Evolutionary conservation across 2,797 vertebrate genomes (phyloP).

Genomic region (Trematomus bernacchii): DNA sequence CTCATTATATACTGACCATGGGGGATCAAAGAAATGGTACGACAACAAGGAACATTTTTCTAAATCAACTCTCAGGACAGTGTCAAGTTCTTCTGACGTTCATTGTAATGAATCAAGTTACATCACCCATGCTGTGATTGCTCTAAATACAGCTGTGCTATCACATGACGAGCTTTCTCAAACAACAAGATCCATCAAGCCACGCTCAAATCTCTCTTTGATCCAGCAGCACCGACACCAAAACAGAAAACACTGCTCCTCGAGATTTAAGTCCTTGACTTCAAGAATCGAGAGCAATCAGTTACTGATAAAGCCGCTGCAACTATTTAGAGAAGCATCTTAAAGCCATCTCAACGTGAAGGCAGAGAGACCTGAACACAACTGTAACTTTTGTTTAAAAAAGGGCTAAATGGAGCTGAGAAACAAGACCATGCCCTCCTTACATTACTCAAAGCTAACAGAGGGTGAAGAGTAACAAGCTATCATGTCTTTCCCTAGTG

Average conservation of each 20-base stretch:
- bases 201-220: slow-evolving; percentile 32
- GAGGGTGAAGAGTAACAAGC: slow-evolving; percentile 62
- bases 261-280: slow-evolving; percentile 26
- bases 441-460: slow-evolving; percentile 67
- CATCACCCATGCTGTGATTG: slow-evolving; percentile 16
- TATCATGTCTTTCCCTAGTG: slow-evolving; percentile 62
- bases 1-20: slow-evolving; percentile 35
- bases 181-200: slow-evolving; percentile 47
- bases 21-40: slow-evolving; percentile 2
- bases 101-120: slow-evolving; percentile 19
- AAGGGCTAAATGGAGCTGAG: slow-evolving; percentile 50
- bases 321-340: slow-evolving; percentile 40
- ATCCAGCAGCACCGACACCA: slow-evolving; percentile 25
- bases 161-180: slow-evolving; percentile 42
- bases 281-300: slow-evolving; percentile 40
- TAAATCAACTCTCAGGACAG: slow-evolving; percentile 1
- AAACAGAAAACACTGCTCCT: slow-evolving; percentile 7
- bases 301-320: slow-evolving; percentile 32
- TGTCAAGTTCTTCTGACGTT: slow-evolving; percentile 31
- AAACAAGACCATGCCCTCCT: slow-evolving; percentile 56
- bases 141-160: slow-evolving; percentile 40
- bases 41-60: slow-evolving; percentile 12
- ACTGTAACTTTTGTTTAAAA: slow-evolving; percentile 46
- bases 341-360: slow-evolving; percentile 48
- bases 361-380: slow-evolving; percentile 46